Evolutionary conservation across 1,140 invertebrate species (phyloP), one percentile per base, ranked within the genome.

Genomic region (Centruroides vittatus): DNA sequence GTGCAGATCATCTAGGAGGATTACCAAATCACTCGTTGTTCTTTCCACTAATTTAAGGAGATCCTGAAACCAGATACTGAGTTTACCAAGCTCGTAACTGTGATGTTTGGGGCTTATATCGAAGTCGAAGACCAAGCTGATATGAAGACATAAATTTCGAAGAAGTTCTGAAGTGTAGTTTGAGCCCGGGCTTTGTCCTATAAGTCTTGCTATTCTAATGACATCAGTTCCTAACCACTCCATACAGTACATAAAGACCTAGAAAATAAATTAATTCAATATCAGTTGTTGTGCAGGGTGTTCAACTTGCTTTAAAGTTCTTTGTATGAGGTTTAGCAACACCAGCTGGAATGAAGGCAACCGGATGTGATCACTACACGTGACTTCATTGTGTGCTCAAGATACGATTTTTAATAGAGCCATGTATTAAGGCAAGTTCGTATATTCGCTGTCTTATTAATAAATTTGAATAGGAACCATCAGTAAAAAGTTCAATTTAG

Each of bases 61-160:
- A 69, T 83, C 84, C 73, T 85, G 84, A 69, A 89, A 88, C 86
- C 86, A 89, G 71, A 86, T 87, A 71, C 86, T 86, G 56, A 89
- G 81, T 67, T 88, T 88, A 46, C 86, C 72, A 1, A 86, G 84
- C 75, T 90, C 86, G 11, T 50, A 64, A 11, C 50, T 61, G 41
- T 61, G 54, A 65, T 89, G 85, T 68, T 86, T 84, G 1, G 51
- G 63, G 11, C 47, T 57, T 4, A 86, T 85, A 41, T 86, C 84
- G 66, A 83, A 80, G 66, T 86, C 84, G 35, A 86, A 80, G 5
- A 87, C 80, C 59, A 88, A 84, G 6, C 84, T 84, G 62, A 89
- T 81, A 67, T 90, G 86, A 70, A 88, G 82, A 71, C 86, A 89
- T 61, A 88, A 80, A 5, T 87, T 82, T 61, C 86, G 76, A 36